phyloP scores from a whole-genome alignment of 1,140 invertebrate species.

The Ostrea edulis region DNA sequence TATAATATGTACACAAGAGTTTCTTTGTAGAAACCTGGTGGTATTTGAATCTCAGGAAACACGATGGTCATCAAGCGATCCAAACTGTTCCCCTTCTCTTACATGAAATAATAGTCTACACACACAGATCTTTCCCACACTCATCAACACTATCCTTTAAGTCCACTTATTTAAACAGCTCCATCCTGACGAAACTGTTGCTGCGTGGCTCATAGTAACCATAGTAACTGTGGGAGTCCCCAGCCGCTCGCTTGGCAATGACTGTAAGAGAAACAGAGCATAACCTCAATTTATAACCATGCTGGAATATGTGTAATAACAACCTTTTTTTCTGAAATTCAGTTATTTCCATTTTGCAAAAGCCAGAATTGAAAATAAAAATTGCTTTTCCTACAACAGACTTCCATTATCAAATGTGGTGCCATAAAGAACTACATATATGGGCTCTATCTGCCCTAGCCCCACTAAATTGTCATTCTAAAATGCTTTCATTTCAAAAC shows the following conservation, averaged over 20 bases:
- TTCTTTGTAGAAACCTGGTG: slow-evolving; percentile 25
- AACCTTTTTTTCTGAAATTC: background rate
- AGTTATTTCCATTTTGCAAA: no score
- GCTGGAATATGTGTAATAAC: background rate
- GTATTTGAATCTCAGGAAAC: background rate
- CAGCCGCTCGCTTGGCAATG: background rate
- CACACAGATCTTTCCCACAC: background rate
- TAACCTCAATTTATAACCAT: background rate
- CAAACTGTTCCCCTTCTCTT: background rate
- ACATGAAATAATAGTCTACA: background rate
- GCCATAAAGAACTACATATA: no score
- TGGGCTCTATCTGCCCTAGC: no score
- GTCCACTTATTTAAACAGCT: background rate
- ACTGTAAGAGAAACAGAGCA: background rate
- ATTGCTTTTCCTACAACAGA: no score
- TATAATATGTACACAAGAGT: background rate
- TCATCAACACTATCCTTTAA: background rate
- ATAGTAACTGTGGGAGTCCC: background rate
- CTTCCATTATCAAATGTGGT: no score
- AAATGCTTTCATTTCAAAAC: no score
- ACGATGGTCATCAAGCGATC: background rate
- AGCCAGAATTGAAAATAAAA: no score
- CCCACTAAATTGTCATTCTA: no score
- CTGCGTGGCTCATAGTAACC: background rate
- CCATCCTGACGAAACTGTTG: background rate